These are phyloP conservation scores for Pomatorhinus ruficollis DNA, from an alignment of 2,113 vertebrate genomes.

Conservation along the genomic window DNA sequence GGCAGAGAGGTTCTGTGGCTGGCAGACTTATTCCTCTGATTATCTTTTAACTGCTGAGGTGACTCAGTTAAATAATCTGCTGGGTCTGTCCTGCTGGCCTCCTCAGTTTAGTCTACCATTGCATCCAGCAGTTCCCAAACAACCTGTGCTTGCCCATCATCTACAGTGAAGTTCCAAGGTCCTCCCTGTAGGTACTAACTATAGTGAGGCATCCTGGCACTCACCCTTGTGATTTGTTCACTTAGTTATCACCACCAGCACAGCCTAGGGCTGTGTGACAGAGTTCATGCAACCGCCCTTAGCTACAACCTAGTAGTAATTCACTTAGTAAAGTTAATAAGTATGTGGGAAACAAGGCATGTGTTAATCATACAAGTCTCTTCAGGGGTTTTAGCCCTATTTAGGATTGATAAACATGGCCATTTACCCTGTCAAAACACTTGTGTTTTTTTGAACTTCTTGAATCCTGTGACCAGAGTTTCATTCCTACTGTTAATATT, in stretches of 20 bases:
- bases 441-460: not conserved
- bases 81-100: constrained; percentile 37
- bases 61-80: constrained; percentile 44
- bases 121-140: not conserved
- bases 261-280: not conserved
- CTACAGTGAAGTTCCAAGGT: not conserved
- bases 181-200: not conserved
- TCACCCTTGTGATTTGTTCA: not conserved
- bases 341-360: not conserved
- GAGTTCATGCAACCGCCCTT: not conserved
- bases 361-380: not conserved
- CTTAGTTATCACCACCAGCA: not conserved
- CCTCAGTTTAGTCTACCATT: constrained; percentile 31
- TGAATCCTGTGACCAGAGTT: not conserved
- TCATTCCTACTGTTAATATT: not conserved
- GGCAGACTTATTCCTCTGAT: constrained; percentile 34
- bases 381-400: not conserved
- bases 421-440: not conserved
- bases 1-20: not conserved
- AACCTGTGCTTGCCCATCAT: not conserved
- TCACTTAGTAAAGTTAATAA: not conserved
- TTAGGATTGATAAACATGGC: not conserved
- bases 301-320: not conserved
- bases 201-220: not conserved
- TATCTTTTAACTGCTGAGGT: constrained; percentile 28